Percentiles rank a stretch among this genome's conserved stretches.
These are phyloP conservation scores for Aricia artaxerxes DNA, from an alignment of 2,888 invertebrate species.

Conservation along the genomic window DNA sequence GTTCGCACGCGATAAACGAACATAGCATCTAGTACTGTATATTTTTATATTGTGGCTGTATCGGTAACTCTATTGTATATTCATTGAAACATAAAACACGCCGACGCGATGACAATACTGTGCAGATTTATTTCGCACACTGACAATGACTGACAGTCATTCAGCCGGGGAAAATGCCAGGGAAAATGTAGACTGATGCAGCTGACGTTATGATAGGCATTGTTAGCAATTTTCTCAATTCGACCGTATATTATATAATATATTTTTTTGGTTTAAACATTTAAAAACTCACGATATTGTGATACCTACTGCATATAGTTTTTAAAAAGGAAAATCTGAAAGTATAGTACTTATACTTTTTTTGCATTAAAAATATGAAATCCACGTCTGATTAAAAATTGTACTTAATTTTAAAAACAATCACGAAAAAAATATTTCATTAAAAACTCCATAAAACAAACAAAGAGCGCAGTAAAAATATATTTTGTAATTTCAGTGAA, in stretches of 20 bases:
- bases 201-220: not conserved
- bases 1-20: too few relatives aligned
- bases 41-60: not conserved
- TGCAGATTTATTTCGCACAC: conserved; percentile 21
- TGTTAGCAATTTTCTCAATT: not conserved
- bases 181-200: conserved; percentile 6
- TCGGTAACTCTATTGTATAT: conserved; percentile 19
- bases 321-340: too few relatives aligned
- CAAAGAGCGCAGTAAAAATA: not conserved
- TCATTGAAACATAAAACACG: conserved; percentile 27
- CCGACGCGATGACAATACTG: conserved; percentile 23
- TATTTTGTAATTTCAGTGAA: conserved; percentile 18
- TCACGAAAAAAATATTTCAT: not conserved
- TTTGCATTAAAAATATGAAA: not conserved
- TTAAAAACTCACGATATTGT: too few relatives aligned
- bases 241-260: not conserved
- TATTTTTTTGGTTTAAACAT: not conserved
- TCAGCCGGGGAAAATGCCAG: conserved; percentile 9
- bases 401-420: not conserved
- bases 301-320: too few relatives aligned
- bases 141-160: conserved; percentile 28
- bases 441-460: not conserved
- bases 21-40: not conserved
- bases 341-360: too few relatives aligned
- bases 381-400: not conserved